Base-by-base conservation (phyloP, 2,797 vertebrate species). In the Crax fasciolata region DNA sequence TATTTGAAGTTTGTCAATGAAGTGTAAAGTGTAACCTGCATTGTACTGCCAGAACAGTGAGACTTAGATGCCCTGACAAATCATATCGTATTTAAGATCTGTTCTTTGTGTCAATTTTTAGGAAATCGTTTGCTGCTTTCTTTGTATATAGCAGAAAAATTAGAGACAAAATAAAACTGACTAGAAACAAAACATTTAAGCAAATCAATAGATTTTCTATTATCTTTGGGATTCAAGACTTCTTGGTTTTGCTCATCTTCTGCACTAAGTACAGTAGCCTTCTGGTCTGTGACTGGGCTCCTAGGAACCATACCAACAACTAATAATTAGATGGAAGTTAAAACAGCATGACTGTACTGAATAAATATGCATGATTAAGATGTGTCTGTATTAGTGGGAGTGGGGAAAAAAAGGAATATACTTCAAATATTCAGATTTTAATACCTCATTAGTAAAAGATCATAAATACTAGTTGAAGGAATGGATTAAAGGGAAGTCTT, bases 301-400 rank as follows among this genome's bases (percentile, higher is more conserved):
- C 51, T 54, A 87, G 57, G 91, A 71, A 18, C 27, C 68, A 57
- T 54, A n/a, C n/a, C n/a, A n/a, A 72, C 35, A 86, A 94, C 89
- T 66, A 89, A 73, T 71, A 76, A 89, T 82, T 87, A 93, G 49
- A 85, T 58, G 38, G 63, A 85, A 68, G 61, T 71, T 75, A 89
- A 91, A 89, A 2, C 78, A 77, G 49, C 57, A 77, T 46, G 75
- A 68, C 65, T 51, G 39, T 52, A 89, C 52, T 61, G 68, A 95
- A 87, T 38, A 94, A 85, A 75, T 85, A 86, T 6, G 58, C 62
- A 41, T 85, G 57, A 85, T 81, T 83, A 79, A 62, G 87, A 87
- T 65, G 9, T 57, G 63, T 79, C 63, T 87, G 30, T 73, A 71
- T 74, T 77, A 87, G 71, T 73, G 44, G 35, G 74, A 93, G 81